Evolutionary conservation across 2,113 vertebrate genomes (phyloP), one percentile per base, ranked within the genome.

Genomic region (Physeter macrocephalus): DNA sequence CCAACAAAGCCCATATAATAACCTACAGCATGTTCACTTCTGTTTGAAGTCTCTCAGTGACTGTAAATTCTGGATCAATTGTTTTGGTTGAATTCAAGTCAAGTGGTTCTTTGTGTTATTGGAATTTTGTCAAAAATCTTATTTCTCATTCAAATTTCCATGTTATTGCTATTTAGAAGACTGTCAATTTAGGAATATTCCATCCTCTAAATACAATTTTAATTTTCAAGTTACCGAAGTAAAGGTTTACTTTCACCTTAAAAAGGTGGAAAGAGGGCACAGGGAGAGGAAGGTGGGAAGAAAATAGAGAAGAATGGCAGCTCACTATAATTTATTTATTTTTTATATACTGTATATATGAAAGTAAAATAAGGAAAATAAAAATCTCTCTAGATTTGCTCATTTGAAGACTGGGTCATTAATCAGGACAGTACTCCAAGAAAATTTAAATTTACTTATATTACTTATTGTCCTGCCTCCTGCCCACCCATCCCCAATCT

Each of bases 371-470:
- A 52, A 52, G 52, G 52, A 17, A 81, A 97, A 91, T 80, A 87
- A 95, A 92, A 98, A 94, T 72, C 96, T 97, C 96, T 97, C 92
- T 94, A 86, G 82, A 96, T 94, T 20, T 0, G 0, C 82, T 97
- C 96, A 97, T 96, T 96, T 6, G 95, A 36, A 69, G 39, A 64
- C 67, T 95, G 75, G 92, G 77, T 97, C 97, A 95, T 97, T 94
- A 91, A 67, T 31, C 91, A 74, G 18, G 39, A 86, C 46, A 96
- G 71, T 39, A 39, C 93, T 95, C 84, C 82, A 96, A 36, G 88
- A 93, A 88, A 81, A 87, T 62, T 96, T 36, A 87, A 89, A 46
- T 80, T 64, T 90, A 88, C 82, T 90, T 94, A 74, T 54, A 9
- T 88, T 52, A 84, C 89, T 69, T 75, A 81, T 64, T 61, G 7